phyloP scores from a whole-genome alignment of 1,140 invertebrate species.

The Drosophila yakuba region DNA sequence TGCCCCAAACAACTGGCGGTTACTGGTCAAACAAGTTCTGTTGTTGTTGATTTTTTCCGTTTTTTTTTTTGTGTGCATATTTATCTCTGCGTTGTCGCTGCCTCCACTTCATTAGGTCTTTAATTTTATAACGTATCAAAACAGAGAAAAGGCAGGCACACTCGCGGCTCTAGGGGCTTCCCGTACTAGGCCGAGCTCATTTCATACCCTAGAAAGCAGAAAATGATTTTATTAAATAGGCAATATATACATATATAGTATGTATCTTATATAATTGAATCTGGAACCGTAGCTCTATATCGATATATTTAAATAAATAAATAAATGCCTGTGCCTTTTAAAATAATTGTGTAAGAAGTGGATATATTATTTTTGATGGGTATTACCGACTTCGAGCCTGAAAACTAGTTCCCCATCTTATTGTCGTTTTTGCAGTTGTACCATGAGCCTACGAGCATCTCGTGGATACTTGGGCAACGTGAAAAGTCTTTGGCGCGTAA shows the following conservation, averaged over 20 bases:
- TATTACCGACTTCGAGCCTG: neutral
- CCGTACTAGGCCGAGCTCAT: neutral
- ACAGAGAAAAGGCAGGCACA: constrained; percentile 64
- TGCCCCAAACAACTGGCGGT: constrained; percentile 66
- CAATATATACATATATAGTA: too few species aligned
- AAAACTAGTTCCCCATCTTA: neutral
- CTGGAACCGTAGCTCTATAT: too few species aligned
- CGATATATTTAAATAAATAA: too few species aligned
- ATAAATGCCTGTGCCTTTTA: too few species aligned
- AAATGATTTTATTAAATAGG: neutral
- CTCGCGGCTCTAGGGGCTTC: neutral
- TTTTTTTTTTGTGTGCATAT: constrained; percentile 61
- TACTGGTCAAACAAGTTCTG: constrained; percentile 78
- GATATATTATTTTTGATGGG: neutral
- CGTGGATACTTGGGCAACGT: constrained; percentile 53
- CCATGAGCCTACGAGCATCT: constrained; percentile 41
- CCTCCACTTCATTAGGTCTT: constrained; percentile 81
- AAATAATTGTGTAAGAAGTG: too few species aligned
- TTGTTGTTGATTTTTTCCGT: constrained; percentile 37
- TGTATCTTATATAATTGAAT: too few species aligned
- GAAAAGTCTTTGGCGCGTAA: constrained; percentile 79
- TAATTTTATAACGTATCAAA: constrained; percentile 83
- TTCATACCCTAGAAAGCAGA: constrained; percentile 2
- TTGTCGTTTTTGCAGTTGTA: constrained; percentile 54
- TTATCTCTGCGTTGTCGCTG: constrained; percentile 79